Percentiles rank a stretch among this genome's conserved stretches.
Evolutionary conservation across 2,113 vertebrate species (phyloP).

Genomic region (Dissostichus mawsoni): DNA sequence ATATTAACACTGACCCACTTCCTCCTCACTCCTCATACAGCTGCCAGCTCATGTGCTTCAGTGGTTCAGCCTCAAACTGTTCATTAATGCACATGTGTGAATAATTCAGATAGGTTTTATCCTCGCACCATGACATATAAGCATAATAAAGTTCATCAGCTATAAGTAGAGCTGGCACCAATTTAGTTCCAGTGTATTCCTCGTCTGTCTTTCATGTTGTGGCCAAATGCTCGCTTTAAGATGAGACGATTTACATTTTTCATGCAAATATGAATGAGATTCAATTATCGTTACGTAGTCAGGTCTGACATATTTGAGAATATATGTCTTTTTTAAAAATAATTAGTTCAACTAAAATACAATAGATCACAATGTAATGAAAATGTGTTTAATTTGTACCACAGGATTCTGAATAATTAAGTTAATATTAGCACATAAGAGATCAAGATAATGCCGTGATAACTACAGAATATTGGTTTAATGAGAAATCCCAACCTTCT

Average conservation of each 20-base stretch:
- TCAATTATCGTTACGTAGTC: not conserved
- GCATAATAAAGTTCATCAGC: not conserved
- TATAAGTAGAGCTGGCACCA: not conserved
- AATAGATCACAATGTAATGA: too few species aligned
- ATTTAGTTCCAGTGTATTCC: not conserved
- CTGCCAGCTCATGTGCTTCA: constrained; percentile 31
- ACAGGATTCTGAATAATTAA: too few species aligned
- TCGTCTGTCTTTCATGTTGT: not conserved
- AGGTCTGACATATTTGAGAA: not conserved
- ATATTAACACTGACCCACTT: constrained; percentile 50
- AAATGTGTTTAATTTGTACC: not conserved
- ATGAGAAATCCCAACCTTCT: too few species aligned
- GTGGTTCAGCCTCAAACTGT: constrained; percentile 17
- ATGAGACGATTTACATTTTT: not conserved
- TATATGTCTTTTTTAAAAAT: not conserved
- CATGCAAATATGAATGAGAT: not conserved
- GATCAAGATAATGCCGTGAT: not conserved
- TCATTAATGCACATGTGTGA: constrained; percentile 16
- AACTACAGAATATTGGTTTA: too few species aligned
- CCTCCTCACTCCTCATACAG: constrained; percentile 5
- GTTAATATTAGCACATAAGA: not conserved
- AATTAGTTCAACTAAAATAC: not conserved
- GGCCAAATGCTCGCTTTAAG: not conserved
- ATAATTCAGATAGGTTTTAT: not conserved
- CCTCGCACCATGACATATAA: not conserved